Evolutionary conservation across 1,140 invertebrate species (phyloP), one percentile per base, ranked within the genome.

Genomic region (Drosophila dunni): DNA sequence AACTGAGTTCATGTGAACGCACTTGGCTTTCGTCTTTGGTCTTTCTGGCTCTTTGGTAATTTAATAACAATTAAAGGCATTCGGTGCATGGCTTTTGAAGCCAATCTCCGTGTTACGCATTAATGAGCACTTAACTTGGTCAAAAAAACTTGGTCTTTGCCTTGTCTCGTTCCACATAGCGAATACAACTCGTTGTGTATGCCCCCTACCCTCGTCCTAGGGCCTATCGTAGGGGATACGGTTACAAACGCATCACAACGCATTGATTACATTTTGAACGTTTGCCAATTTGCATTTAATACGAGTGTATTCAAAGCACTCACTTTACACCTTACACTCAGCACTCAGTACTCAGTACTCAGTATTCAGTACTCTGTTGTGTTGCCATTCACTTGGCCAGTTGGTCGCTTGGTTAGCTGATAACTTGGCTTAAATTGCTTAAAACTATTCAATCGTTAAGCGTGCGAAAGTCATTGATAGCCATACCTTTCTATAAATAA

Each of bases 101-200:
- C 74, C 85, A 89, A 89, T 90, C 85, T 90, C 85, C 83, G 88
- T 84, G 88, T 91, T 91, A 91, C 88, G 88, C 88, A 88, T 91
- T 84, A 86, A 89, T 91, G 82, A 81, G 83, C 89, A 90, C 84
- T 89, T 91, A 91, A 91, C 80, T 91, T 91, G 88, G 88, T 91
- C 88, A 91, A 91, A 91, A 91, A 72, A 20, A 20, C 17, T 20
- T 20, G 17, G 77, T 46, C 65, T 40, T 64, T 57, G 69, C 50
- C 56, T 76, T 84, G 82, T 78, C 77, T 78, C 77, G 81, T 79
- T 78, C 79, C 83, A 85, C 81, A 86, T 11, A 40, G 13, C 10
- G 34, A 36, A 15, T 38, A 17, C 36, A 20, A 15, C 53, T 10
- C 53, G 9, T 20, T 9, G 13, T 7, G 2, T 24, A 29, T 45